Base-by-base conservation (phyloP, 2,797 vertebrate genomes). In the Hapalemur alaotrensis region DNA sequence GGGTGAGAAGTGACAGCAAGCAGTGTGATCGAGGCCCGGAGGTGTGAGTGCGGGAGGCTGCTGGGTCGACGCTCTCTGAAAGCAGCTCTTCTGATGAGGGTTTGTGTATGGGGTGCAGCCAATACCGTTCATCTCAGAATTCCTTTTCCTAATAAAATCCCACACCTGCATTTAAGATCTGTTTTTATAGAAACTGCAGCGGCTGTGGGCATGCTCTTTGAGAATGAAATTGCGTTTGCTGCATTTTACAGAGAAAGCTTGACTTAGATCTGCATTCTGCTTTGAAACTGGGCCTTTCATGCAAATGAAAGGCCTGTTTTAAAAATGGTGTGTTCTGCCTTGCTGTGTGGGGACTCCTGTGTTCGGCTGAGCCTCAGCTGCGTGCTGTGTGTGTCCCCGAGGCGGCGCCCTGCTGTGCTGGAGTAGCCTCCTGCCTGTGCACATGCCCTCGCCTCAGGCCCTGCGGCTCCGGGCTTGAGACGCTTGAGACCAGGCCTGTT, bases 1-100 rank as follows among this genome's bases (percentile, higher is more conserved):
- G 14, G n/a, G 28, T 18, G 20, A 7, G 1, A 4, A 9, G 30
- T 32, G 35, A 30, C 59, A 61, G 57, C 67, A 23, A 41, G 41
- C 17, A 25, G 20, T 0, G 4, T 0, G 6, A 4, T 5, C 4
- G 7, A 4, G 48, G 73, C 54, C 38, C 57, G 5, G 5, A 22
- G 13, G 5, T 15, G 15, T 7, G 4, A 12, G 20, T 7, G 43
- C 22, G 0, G 1, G 2, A 35, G 46, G 48, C 13, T 0, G 18
- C 22, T 1, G 4, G 10, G 10, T 7, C 2, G 43, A 3, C 0
- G n/a, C 38, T 38, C 14, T 8, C 22, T 13, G 54, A 48, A 32
- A 65, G 32, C 63, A 6, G 4, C 5, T 17, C 43, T 30, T 28
- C 11, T 3, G 7, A 11, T 17, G 3, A 1, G 54, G 59, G 13